Percentiles rank a stretch among this genome's conserved stretches.
Conservation (phyloP, 2,888 invertebrate species). For the Ichneumon xanthorius region DNA sequence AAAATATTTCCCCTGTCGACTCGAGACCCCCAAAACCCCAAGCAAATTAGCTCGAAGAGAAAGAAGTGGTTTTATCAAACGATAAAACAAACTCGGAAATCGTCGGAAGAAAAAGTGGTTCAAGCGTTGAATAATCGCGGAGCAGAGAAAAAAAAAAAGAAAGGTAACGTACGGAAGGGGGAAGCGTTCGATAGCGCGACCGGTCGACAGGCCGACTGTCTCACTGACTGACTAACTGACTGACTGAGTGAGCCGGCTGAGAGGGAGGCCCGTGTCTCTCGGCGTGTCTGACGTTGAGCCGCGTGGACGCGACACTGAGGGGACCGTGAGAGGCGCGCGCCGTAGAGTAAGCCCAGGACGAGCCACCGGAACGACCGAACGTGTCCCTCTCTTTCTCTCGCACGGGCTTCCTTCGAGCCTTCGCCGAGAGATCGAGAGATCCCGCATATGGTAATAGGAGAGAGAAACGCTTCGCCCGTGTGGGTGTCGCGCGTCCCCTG, state of each 20-base stretch:
- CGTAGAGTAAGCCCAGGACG: slow-evolving; percentile 64
- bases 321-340: slow-evolving; percentile 67
- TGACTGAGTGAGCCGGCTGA: slow-evolving; percentile 76
- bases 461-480: slow-evolving; percentile 78
- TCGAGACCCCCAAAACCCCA: background rate
- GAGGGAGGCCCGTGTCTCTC: slow-evolving; percentile 41
- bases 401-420: background rate
- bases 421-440: slow-evolving; percentile 67
- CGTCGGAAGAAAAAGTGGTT: no score
- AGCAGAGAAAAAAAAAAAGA: background rate
- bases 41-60: no score
- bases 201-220: slow-evolving; percentile 67
- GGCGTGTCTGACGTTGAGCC: slow-evolving; percentile 72
- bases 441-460: slow-evolving; percentile 83
- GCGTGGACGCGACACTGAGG: slow-evolving; percentile 79
- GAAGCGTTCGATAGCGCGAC: slow-evolving; percentile 62
- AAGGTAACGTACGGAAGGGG: slow-evolving; percentile 54
- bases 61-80: no score
- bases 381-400: background rate
- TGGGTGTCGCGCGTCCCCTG: slow-evolving; percentile 78
- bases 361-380: slow-evolving; percentile 71
- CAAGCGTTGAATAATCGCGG: background rate
- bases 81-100: no score
- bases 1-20: background rate
- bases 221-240: slow-evolving; percentile 73